phyloP scores from a whole-genome alignment of 2,113 vertebrate genomes.

The Corydoras maculifer region DNA sequence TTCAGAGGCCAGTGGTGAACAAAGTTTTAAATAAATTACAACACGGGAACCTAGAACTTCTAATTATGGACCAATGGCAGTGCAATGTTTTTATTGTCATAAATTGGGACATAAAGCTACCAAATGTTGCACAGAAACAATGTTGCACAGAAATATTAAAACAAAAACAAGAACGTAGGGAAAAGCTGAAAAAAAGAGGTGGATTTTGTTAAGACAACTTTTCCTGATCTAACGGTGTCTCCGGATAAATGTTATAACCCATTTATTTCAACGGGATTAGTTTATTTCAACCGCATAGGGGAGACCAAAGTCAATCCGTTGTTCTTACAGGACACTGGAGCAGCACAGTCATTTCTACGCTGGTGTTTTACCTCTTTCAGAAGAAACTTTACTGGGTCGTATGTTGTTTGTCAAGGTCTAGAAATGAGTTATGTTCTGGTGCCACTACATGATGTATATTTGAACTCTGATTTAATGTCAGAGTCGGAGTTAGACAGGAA shows the following conservation, averaged over 20 bases:
- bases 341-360: slow-evolving; percentile 1
- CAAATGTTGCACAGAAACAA: not conserved
- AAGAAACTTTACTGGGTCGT: not conserved
- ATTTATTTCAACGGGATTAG: not conserved
- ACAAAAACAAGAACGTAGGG: not conserved
- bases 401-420: not conserved
- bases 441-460: not conserved
- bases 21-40: not conserved
- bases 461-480: not conserved
- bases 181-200: not conserved
- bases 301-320: not conserved
- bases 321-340: not conserved
- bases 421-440: not conserved
- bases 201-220: not conserved
- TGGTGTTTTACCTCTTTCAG: not conserved
- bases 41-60: no score
- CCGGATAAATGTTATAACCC: not conserved
- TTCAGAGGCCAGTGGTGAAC: not conserved
- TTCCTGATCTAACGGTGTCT: no score
- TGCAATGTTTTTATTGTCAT: not conserved
- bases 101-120: not conserved
- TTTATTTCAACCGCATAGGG: not conserved
- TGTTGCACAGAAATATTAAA: not conserved
- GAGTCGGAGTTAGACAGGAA: not conserved
- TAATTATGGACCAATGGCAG: not conserved